Evolutionary conservation across 2,113 vertebrate genomes (phyloP).

Genomic region (Bubo bubo): DNA sequence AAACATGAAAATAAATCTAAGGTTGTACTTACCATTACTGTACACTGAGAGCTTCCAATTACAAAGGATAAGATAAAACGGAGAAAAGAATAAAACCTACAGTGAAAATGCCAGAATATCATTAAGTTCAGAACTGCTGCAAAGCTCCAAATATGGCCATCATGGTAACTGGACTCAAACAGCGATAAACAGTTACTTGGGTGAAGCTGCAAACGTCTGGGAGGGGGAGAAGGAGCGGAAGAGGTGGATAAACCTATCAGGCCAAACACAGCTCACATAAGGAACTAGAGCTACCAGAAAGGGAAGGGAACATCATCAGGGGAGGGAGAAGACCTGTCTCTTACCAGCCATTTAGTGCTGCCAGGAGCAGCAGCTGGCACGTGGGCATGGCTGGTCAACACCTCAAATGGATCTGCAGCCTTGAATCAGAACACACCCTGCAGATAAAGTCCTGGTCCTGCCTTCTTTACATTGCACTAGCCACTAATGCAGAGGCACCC

Average conservation of each 20-base stretch:
- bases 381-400: no score
- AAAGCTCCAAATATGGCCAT: neutral
- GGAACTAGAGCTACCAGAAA: no score
- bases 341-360: no score
- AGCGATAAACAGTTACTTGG: neutral
- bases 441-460: no score
- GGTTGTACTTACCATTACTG: neutral
- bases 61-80: neutral
- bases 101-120: neutral
- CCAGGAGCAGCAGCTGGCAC: no score
- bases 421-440: no score
- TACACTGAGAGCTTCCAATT: neutral
- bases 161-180: neutral
- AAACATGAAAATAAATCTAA: neutral
- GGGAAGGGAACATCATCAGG: no score
- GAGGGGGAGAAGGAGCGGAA: neutral
- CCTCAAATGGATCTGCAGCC: no score
- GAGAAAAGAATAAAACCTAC: neutral
- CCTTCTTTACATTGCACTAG: no score
- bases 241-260: neutral
- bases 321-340: no score
- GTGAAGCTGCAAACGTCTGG: neutral
- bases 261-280: no score
- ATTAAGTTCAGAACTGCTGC: neutral
- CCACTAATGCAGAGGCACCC: no score